Base-by-base conservation (phyloP, 1,140 invertebrate genomes). In the Propsilocerus akamusi region DNA sequence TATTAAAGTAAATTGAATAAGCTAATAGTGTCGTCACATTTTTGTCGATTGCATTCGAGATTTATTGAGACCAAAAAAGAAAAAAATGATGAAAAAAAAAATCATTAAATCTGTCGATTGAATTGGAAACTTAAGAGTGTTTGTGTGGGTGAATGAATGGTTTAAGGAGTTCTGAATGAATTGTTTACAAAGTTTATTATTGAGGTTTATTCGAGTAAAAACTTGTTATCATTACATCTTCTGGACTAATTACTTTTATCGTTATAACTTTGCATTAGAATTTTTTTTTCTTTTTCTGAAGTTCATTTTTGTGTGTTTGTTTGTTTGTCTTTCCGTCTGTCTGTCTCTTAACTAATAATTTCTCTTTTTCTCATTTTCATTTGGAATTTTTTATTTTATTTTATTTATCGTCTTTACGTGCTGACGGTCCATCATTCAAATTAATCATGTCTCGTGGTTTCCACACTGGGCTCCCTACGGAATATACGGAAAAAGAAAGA, bases 381-480 rank as follows among this genome's bases (percentile, higher is more conserved):
- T 6, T 11, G 10, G 10, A 11, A 11, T 30, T 30, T 30, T 30
- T 8, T 30, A 8, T 30, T 11, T 41, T 20, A 8, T 20, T 41
- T 41, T 41, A 41, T 41, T 41, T 41, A 41, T 65, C 63, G 59
- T 65, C 63, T 65, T 65, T 65, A 59, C 63, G 63, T 59, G 61
- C 61, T 62, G 63, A 62, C 60, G 63, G 63, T 60, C 61, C 63
- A 65, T 65, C 63, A 60, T 63, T 60, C 65, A 65, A 65, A 63
- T 62, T 65, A 62, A 68, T 65, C 71, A 72, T 75, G 69, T 86
- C 83, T 72, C 85, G 75, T 71, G 83, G 84, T 78, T 90, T 91
- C 86, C 86, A 90, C 67, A 90, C 80, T 64, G 86, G 86, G 64
- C 86, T 89, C 67, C 83, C 83, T 80, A 80, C 71, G 80, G 80